Evolutionary conservation across 2,797 vertebrate genomes (phyloP).

Genomic region (Coendou prehensilis): DNA sequence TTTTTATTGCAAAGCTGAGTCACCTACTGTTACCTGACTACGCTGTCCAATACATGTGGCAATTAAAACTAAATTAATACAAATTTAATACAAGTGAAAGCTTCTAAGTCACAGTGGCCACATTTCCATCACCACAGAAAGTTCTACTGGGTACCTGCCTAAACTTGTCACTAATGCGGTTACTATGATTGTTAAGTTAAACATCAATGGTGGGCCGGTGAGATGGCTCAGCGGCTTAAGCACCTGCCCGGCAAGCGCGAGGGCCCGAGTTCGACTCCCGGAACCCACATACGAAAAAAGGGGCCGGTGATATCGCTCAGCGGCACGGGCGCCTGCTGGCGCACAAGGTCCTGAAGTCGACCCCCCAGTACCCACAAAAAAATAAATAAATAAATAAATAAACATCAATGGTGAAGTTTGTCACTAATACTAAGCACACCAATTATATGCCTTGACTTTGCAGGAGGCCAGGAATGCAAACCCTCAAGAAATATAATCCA

Average conservation of each 20-base stretch:
- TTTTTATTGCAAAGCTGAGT: background rate
- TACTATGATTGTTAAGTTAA: background rate
- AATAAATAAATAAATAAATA: no score
- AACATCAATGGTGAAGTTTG: background rate
- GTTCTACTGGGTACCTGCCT: background rate
- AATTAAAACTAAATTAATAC: background rate
- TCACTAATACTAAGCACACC: background rate
- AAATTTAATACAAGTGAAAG: background rate
- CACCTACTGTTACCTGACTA: background rate
- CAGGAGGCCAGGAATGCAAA: background rate
- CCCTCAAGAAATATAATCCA: background rate
- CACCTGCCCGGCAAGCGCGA: no score
- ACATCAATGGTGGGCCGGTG: no score
- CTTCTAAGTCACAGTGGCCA: background rate
- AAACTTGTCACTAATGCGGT: background rate
- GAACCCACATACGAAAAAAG: no score
- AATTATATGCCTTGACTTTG: background rate
- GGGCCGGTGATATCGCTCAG: no score
- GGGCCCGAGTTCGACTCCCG: no score
- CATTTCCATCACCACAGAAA: background rate
- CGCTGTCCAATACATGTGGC: fast-evolving
- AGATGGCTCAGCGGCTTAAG: no score
- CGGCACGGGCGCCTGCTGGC: no score
- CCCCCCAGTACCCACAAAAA: no score
- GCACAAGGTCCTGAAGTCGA: no score